Evolutionary conservation across 2,888 invertebrate species (phyloP).

Genomic region (Pedicia rivosa): DNA sequence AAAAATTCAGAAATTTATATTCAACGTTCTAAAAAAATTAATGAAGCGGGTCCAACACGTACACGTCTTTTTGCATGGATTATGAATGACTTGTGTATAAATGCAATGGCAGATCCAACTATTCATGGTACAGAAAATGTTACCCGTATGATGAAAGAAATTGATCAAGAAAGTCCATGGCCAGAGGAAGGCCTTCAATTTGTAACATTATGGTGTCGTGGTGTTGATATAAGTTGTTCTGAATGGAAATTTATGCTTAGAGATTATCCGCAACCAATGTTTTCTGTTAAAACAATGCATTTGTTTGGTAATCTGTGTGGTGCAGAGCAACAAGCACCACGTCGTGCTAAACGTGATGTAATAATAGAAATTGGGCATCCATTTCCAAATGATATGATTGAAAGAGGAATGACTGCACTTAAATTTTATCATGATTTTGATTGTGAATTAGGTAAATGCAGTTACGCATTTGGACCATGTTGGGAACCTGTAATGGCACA

Average conservation of each 20-base stretch:
- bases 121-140: constrained; percentile 71
- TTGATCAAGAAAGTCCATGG: constrained; percentile 84
- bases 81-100: constrained; percentile 44
- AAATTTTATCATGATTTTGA: constrained; percentile 98
- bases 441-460: constrained; percentile 76
- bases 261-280: constrained; percentile 89
- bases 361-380: constrained; percentile 61
- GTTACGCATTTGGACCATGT: constrained; percentile 94
- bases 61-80: constrained; percentile 77
- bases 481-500: constrained; percentile 77
- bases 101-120: constrained; percentile 73
- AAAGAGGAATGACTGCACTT: constrained; percentile 82
- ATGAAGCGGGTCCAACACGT: constrained; percentile 41
- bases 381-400: constrained; percentile 66
- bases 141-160: constrained; percentile 52
- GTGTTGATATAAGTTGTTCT: constrained; percentile 62
- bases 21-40: constrained; percentile 58
- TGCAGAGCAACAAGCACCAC: constrained; percentile 70
- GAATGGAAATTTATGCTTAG: constrained; percentile 80
- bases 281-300: constrained; percentile 66
- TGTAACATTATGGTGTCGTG: constrained; percentile 84
- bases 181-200: constrained; percentile 81
- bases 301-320: constrained; percentile 83
- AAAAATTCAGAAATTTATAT: constrained; percentile 95
- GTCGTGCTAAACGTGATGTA: constrained; percentile 34